These are phyloP conservation scores for Drosophila elegans DNA, from an alignment of 1,140 invertebrate species.

Conservation along the genomic window DNA sequence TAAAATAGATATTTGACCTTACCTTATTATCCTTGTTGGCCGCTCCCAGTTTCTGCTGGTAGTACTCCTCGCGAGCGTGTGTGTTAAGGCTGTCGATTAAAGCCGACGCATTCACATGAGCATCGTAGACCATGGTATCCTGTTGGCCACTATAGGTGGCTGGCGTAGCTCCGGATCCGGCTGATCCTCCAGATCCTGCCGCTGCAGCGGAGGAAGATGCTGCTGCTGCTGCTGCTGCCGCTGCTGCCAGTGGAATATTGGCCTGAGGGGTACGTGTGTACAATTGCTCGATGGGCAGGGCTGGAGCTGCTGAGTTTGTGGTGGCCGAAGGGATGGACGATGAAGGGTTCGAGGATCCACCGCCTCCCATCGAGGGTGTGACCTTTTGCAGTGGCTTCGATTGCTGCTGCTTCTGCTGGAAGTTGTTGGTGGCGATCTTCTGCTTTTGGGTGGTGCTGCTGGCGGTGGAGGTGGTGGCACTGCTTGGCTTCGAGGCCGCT, in stretches of 20 bases:
- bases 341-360: conserved; percentile 19
- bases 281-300: conserved; percentile 60
- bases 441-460: conserved; percentile 50
- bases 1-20: conserved; percentile 18
- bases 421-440: conserved; percentile 48
- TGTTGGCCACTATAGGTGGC: conserved; percentile 48
- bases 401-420: conserved; percentile 49
- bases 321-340: conserved; percentile 40
- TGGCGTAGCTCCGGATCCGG: conserved; percentile 20
- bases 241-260: conserved; percentile 67
- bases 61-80: conserved; percentile 76
- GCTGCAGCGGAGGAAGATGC: conserved; percentile 45
- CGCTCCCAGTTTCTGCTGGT: conserved; percentile 69
- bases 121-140: conserved; percentile 75
- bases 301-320: conserved; percentile 33
- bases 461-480: conserved; percentile 20
- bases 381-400: conserved; percentile 57
- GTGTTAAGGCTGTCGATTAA: conserved; percentile 83
- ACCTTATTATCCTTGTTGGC: conserved; percentile 83
- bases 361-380: conserved; percentile 26
- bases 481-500: conserved; percentile 57
- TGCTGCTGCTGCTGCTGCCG: conserved; percentile 60
- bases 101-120: conserved; percentile 81
- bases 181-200: conserved; percentile 39
- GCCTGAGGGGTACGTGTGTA: conserved; percentile 67